phyloP scores from a whole-genome alignment of 2,888 invertebrate species.

The Acleris cristana region DNA sequence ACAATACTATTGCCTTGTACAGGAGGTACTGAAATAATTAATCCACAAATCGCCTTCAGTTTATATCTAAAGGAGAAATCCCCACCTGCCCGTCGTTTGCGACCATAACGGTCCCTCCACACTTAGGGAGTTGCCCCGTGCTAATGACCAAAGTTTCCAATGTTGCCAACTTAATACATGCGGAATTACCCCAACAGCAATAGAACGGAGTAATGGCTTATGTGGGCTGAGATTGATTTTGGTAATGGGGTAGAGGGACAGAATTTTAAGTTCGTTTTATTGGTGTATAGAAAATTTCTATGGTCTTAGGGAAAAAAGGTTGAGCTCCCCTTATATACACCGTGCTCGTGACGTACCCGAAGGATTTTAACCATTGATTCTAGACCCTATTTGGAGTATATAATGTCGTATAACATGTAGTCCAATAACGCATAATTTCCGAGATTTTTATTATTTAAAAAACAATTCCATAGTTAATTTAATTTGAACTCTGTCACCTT shows the following conservation, averaged over 20 bases:
- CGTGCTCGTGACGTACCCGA: no score
- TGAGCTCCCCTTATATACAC: no score
- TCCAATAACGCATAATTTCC: no score
- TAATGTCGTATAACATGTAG: no score
- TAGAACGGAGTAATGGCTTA: conserved; percentile 13
- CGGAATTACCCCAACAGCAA: conserved; percentile 65
- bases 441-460: no score
- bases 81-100: conserved; percentile 67
- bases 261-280: background rate
- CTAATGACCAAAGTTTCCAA: conserved; percentile 78
- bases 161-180: conserved; percentile 70
- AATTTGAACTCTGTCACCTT: no score
- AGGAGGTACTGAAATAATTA: background rate
- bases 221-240: conserved; percentile 23
- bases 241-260: background rate
- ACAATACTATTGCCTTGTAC: no score
- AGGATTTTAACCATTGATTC: no score
- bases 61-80: conserved; percentile 36
- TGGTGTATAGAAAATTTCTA: background rate
- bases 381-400: no score
- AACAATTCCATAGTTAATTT: no score
- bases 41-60: conserved; percentile 63
- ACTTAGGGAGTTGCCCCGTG: conserved; percentile 66
- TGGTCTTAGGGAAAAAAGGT: no score
- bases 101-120: conserved; percentile 64